phyloP scores from a whole-genome alignment of 37 sponge, comb jelly and placozoan species.

The Geodia barretti region DNA sequence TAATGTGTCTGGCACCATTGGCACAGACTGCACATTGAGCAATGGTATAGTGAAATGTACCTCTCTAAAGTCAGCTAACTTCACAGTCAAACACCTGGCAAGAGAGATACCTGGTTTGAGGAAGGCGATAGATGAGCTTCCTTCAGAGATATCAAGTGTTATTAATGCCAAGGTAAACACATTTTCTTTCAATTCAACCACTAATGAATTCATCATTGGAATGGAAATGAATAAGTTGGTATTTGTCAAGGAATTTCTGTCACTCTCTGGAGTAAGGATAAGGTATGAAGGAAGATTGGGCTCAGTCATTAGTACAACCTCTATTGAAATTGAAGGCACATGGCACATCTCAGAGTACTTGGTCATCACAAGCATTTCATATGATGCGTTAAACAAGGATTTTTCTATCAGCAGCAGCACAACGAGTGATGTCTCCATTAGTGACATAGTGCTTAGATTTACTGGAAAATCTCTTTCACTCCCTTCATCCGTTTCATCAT shows the following conservation, averaged over 20 bases:
- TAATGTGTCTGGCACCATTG: not conserved
- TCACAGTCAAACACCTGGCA: not conserved
- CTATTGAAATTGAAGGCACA: not conserved
- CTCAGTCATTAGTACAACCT: not conserved
- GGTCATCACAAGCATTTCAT: not conserved
- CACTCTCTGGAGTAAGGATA: not conserved
- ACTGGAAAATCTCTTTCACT: not conserved
- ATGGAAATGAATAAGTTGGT: too few relatives aligned
- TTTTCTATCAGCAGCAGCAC: not conserved
- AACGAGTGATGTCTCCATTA: not conserved
- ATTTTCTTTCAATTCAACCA: not conserved
- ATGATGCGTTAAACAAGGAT: not conserved
- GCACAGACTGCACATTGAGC: not conserved
- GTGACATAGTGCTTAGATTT: not conserved
- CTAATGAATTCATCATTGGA: not conserved
- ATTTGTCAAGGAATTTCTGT: not conserved
- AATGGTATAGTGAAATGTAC: not conserved
- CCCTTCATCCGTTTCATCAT: not conserved
- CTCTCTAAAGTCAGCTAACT: not conserved
- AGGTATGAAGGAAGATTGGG: not conserved
- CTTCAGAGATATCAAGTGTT: not conserved
- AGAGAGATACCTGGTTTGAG: not conserved
- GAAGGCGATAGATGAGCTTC: not conserved
- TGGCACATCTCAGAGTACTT: not conserved
- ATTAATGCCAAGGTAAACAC: not conserved